phyloP scores from a whole-genome alignment of 2,797 vertebrate species.

The Onychomys arenicola region DNA sequence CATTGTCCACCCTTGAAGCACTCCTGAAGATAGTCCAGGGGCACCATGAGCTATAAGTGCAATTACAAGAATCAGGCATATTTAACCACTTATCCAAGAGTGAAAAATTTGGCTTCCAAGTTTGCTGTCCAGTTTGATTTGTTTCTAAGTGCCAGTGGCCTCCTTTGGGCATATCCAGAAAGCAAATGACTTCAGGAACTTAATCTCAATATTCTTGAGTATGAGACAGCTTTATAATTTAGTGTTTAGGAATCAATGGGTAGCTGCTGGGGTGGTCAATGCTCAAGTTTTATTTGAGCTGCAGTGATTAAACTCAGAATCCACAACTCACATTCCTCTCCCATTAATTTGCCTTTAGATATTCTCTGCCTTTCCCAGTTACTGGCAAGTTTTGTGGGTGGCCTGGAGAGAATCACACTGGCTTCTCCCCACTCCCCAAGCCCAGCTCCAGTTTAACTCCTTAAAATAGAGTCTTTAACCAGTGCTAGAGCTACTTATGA shows the following conservation, averaged over 20 bases:
- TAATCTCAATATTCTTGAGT: constrained; percentile 43
- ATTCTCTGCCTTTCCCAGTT: background rate
- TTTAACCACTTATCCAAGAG: constrained; percentile 18
- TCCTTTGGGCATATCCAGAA: constrained; percentile 13
- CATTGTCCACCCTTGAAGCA: background rate
- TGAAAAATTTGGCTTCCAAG: background rate
- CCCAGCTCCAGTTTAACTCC: constrained; percentile 34
- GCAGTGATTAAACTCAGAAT: constrained; percentile 18
- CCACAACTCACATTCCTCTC: background rate
- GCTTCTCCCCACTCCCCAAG: background rate
- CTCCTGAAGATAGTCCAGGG: background rate
- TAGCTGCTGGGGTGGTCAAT: background rate
- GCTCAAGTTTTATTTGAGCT: background rate
- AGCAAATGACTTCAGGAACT: constrained; percentile 22
- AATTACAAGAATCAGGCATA: background rate
- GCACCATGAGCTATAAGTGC: background rate
- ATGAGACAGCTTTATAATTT: constrained; percentile 49
- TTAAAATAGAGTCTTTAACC: constrained; percentile 55
- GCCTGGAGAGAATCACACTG: constrained; percentile 22
- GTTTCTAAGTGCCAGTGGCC: constrained; percentile 27
- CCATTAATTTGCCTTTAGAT: constrained; percentile 15
- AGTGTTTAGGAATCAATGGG: background rate
- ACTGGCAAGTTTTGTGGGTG: constrained; percentile 8
- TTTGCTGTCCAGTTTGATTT: constrained; percentile 31
- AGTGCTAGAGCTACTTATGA: background rate